Evolutionary conservation across 2,113 vertebrate genomes (phyloP).

Genomic region (Gallinago paraguaiae): DNA sequence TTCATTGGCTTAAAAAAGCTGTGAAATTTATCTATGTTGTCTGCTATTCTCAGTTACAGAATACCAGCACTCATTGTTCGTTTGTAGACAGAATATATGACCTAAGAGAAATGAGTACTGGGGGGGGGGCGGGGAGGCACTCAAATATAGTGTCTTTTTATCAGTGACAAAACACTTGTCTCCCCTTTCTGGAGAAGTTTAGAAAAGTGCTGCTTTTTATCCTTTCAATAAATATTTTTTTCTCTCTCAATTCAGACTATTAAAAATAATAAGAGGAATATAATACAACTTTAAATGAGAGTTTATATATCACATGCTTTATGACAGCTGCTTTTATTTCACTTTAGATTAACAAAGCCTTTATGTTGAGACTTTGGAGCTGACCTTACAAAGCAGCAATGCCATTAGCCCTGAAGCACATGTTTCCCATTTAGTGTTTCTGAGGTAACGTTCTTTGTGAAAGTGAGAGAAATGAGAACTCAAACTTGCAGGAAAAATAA

Average conservation of each 20-base stretch:
- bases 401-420: slow-evolving; percentile 66
- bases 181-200: background rate
- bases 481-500: slow-evolving; percentile 57
- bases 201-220: slow-evolving; percentile 41
- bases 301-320: slow-evolving; percentile 69
- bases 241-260: slow-evolving; percentile 57
- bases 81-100: background rate
- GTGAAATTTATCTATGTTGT: background rate
- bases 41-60: background rate
- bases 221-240: slow-evolving; percentile 61
- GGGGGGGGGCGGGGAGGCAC: background rate
- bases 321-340: slow-evolving; percentile 77
- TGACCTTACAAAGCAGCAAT: slow-evolving; percentile 66
- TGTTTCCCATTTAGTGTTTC: slow-evolving; percentile 78
- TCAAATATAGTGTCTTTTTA: background rate
- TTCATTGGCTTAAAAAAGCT: background rate
- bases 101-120: background rate
- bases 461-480: slow-evolving; percentile 70
- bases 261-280: slow-evolving; percentile 74
- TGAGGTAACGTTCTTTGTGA: slow-evolving; percentile 74
- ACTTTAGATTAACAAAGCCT: slow-evolving; percentile 72
- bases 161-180: background rate
- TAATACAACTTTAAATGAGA: slow-evolving; percentile 65
- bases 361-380: slow-evolving; percentile 60
- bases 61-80: background rate